Percentiles rank a stretch among this genome's conserved stretches.
phyloP scores from a whole-genome alignment of 2,888 invertebrate species.

The Pachymerium ferrugineum region DNA sequence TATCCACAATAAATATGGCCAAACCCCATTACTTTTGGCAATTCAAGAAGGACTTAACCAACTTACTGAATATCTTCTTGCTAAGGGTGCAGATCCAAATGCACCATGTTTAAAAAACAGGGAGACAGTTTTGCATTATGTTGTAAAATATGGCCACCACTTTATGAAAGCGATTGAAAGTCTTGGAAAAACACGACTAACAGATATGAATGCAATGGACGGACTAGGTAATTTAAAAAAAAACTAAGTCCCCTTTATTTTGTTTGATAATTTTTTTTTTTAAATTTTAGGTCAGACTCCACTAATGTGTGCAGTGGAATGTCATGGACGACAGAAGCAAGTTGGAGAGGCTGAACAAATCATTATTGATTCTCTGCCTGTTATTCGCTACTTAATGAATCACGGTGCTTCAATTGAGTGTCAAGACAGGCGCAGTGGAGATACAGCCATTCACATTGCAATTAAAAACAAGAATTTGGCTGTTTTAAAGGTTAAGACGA shows the following conservation, averaged over 20 bases:
- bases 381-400: not conserved
- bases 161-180: not conserved
- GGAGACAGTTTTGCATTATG: conserved; percentile 12
- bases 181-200: not conserved
- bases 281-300: not conserved
- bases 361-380: not conserved
- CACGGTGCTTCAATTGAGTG: not conserved
- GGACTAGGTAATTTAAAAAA: not conserved
- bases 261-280: not conserved
- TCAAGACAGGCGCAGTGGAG: not conserved
- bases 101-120: not conserved
- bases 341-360: not conserved
- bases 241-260: not conserved
- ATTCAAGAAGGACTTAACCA: not conserved
- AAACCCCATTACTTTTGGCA: not conserved
- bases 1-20: not conserved
- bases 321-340: not conserved
- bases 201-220: not conserved
- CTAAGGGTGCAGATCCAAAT: not conserved
- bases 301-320: not conserved
- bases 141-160: not conserved
- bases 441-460: conserved; percentile 1
- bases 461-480: not conserved
- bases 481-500: not conserved
- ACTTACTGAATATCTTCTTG: not conserved